phyloP scores from a whole-genome alignment of 2,113 vertebrate genomes.

The Pitta sordida region DNA sequence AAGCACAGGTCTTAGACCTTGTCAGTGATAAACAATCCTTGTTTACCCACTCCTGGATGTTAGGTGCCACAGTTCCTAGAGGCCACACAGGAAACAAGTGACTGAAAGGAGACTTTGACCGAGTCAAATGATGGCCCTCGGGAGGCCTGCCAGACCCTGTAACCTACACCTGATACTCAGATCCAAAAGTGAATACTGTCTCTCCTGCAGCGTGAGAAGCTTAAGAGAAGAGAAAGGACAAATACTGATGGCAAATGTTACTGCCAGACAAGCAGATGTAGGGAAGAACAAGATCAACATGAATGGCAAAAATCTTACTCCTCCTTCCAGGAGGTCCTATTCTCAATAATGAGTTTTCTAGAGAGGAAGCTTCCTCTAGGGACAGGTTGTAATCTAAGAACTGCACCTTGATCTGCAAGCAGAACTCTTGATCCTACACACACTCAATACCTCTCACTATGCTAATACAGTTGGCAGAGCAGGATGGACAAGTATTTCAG shows the following conservation, averaged over 20 bases:
- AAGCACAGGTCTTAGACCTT: neutral
- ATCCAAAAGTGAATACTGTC: neutral
- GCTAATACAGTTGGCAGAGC: slow-evolving; percentile 8
- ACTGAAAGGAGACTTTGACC: neutral
- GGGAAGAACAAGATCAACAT: neutral
- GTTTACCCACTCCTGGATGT: neutral
- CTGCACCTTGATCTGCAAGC: neutral
- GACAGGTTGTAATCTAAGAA: slow-evolving; percentile 35
- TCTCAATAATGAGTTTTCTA: neutral
- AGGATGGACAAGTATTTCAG: slow-evolving; percentile 53
- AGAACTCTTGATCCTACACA: slow-evolving; percentile 8
- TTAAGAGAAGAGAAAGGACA: neutral
- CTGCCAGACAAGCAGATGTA: neutral
- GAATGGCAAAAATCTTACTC: neutral
- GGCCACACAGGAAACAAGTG: neutral
- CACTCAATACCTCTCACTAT: neutral
- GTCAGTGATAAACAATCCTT: neutral
- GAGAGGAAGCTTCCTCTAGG: neutral
- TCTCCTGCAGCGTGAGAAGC: neutral
- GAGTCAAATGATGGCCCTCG: neutral
- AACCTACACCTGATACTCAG: neutral
- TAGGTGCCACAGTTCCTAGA: neutral
- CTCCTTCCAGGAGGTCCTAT: neutral
- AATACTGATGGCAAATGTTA: neutral
- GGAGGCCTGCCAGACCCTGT: neutral